phyloP scores from a whole-genome alignment of 2,888 invertebrate genomes.

The Neocrepidodera transversa region DNA sequence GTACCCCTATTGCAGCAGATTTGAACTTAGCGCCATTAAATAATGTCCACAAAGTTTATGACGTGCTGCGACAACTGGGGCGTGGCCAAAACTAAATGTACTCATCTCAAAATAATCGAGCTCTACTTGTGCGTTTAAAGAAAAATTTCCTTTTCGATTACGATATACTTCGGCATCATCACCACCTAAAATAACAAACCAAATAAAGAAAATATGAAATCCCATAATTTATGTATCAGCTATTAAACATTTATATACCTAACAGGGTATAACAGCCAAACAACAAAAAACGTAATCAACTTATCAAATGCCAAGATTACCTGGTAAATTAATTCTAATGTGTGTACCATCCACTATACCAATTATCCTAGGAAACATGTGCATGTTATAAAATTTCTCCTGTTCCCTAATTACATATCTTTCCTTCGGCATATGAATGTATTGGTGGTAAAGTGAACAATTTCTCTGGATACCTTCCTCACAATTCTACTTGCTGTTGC shows the following conservation, averaged over 20 bases:
- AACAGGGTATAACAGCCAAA: no score
- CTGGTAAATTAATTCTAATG: neutral
- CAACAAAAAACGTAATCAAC: no score
- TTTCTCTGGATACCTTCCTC: slow-evolving; percentile 5
- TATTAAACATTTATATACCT: no score
- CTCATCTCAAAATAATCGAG: no score
- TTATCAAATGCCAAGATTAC: neutral
- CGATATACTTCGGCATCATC: neutral
- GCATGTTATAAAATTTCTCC: neutral
- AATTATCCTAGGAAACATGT: neutral
- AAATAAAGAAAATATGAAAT: neutral
- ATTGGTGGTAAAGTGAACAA: slow-evolving; percentile 4
- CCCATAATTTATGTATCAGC: no score
- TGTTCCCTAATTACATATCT: no score
- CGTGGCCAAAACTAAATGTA: no score
- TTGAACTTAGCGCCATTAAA: no score
- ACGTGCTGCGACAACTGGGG: no score
- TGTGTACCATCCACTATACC: no score
- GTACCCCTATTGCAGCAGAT: no score
- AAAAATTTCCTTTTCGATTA: neutral
- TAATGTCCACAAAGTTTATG: no score
- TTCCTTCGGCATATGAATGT: neutral
- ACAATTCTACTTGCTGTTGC: slow-evolving; percentile 8
- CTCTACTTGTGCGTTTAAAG: neutral
- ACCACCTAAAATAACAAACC: neutral